Base-by-base conservation (phyloP, 2,797 vertebrate genomes). In the Tenualosa ilisha region DNA sequence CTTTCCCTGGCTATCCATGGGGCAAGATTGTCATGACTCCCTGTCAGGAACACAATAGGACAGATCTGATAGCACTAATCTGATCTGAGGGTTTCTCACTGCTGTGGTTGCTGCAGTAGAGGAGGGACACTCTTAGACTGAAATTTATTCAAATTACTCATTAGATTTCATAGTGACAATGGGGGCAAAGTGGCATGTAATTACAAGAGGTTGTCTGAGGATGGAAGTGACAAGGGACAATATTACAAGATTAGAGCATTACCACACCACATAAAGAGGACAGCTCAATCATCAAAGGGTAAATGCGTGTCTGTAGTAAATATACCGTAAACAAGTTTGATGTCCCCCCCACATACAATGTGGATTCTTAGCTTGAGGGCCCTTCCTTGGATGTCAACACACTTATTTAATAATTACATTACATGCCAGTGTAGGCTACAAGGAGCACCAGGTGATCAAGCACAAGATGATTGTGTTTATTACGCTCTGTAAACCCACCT, bases 401-500 rank as follows among this genome's bases (percentile, higher is more conserved):
- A 82, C 85, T 87, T 88, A 89, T 89, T 84, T 89, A 92, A 86
- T 94, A 93, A 94, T 94, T 90, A 0, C 91, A 95, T 94, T 92
- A 93, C 88, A 90, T 89, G 88, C 88, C 86, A 91, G 88, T 86
- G 86, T 84, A 86, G 88, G 83, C 89, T 85, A 85, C 84, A 82
- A 93, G 91, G 81, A 93, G 91, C 92, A 91, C 90, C 72, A 79
- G 37, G 40, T 46, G 72, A 79, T 79, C 72, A 79, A 79, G 72
- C 72, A 88, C 88, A 90, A 93, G 91, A 93, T 92, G 91, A 91
- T 43, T 15, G 84, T 54, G 92, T 95, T 94, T 92, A 85, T 94
- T 91, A 93, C 87, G 91, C 94, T 92, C 85, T 8, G 83, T 93
- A 91, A 91, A 86, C 91, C 92, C 93, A 93, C 92, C 94, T 94